phyloP scores from a whole-genome alignment of 2,888 invertebrate genomes.

The Catonia carolina region DNA sequence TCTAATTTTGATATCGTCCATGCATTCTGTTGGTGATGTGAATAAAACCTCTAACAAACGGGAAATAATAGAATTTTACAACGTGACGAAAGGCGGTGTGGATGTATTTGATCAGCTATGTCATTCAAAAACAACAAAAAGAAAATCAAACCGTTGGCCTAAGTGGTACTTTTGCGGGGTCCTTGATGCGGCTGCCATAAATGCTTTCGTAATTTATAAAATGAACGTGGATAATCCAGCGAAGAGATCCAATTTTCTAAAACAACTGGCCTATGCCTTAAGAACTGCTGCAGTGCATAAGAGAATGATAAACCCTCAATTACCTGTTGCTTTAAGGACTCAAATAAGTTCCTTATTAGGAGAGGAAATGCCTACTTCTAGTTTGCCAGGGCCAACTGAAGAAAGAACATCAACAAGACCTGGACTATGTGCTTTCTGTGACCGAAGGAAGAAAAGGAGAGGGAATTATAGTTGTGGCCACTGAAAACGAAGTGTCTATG shows the following conservation, averaged over 20 bases:
- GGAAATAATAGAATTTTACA: conserved; percentile 34
- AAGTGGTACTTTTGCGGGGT: conserved; percentile 33
- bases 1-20: conserved; percentile 35
- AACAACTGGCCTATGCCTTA: neutral
- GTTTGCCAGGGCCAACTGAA: neutral
- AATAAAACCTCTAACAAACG: conserved; percentile 33
- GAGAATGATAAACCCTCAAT: no score
- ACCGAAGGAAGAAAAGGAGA: conserved; percentile 2
- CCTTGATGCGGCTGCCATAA: conserved; percentile 35
- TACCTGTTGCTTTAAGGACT: neutral
- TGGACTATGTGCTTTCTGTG: neutral
- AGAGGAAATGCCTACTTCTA: neutral
- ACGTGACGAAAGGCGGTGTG: conserved; percentile 35
- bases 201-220: conserved; percentile 23
- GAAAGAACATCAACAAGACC: neutral
- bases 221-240: neutral
- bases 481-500: neutral
- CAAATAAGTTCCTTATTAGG: neutral
- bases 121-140: conserved; percentile 29
- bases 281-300: no score
- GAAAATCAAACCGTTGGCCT: conserved; percentile 34
- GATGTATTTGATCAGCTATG: conserved; percentile 34
- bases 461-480: neutral
- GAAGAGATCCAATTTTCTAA: no score
- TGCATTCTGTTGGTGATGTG: conserved; percentile 32